These are phyloP conservation scores for Macrocentrus cingulum DNA, from an alignment of 1,140 invertebrate species.

Conservation along the genomic window DNA sequence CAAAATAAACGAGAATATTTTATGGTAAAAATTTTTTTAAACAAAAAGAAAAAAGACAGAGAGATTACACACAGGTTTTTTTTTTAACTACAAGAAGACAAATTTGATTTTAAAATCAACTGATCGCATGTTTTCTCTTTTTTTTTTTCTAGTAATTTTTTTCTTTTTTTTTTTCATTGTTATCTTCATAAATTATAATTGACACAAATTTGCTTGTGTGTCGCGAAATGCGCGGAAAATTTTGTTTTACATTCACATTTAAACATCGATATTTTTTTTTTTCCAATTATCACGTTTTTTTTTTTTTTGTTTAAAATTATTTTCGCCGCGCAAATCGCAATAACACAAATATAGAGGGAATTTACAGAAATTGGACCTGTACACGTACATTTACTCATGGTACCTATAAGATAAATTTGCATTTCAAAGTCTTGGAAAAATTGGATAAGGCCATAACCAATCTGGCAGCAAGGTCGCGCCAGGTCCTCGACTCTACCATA, in stretches of 20 bases:
- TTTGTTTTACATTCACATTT: too few relatives aligned
- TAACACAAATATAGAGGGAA: slow-evolving; percentile 51
- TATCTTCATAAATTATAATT: too few relatives aligned
- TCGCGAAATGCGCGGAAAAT: slow-evolving; percentile 52
- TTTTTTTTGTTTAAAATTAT: slow-evolving; percentile 15
- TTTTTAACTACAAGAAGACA: too few relatives aligned
- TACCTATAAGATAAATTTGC: slow-evolving; percentile 60
- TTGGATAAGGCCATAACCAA: slow-evolving; percentile 61
- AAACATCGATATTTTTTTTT: too few relatives aligned
- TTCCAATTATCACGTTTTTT: too few relatives aligned
- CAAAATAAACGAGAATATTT: too few relatives aligned
- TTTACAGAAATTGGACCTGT: slow-evolving; percentile 55
- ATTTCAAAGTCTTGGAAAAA: slow-evolving; percentile 56
- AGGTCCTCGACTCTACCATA: slow-evolving; percentile 49
- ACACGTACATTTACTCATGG: slow-evolving; percentile 48
- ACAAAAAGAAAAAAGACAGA: too few relatives aligned
- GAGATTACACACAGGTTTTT: too few relatives aligned
- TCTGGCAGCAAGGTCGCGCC: slow-evolving; percentile 54
- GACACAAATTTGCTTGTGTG: too few relatives aligned
- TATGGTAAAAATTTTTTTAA: too few relatives aligned
- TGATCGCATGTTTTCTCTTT: slow-evolving; percentile 33
- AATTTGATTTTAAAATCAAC: slow-evolving; percentile 32
- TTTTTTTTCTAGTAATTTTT: slow-evolving; percentile 16
- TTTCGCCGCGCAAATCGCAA: slow-evolving; percentile 45
- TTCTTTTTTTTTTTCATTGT: slow-evolving; percentile 43